Evolutionary conservation across 2,113 vertebrate species (phyloP), one percentile per base, ranked within the genome.

Genomic region (Todiramphus saurophagus): DNA sequence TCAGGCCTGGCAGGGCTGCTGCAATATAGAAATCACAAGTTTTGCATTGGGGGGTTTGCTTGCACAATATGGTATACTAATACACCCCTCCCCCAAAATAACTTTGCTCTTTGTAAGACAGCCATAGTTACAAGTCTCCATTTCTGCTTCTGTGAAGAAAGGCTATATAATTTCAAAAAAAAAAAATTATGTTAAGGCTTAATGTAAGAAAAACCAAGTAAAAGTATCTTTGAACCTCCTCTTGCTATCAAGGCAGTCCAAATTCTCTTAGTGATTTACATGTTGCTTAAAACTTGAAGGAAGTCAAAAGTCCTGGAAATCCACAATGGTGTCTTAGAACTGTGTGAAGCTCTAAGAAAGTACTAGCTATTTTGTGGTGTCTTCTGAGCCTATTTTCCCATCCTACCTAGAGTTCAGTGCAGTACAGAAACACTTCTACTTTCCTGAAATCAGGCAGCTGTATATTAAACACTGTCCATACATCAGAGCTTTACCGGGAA

Each of bases 401-500:
- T 59, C 30, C 58, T 90, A n/a, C 69, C 37, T 72, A 44, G 37
- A 86, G 67, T 82, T 83, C 27, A 85, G 78, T 58, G 89, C 56
- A 88, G 30, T 82, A 31, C 64, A 91, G 79, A 93, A 94, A 80
- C 72, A 75, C 24, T 91, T 90, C 75, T 87, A 19, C 48, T 18
- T 88, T 91, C 50, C 69, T 79, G 85, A 88, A 91, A 63, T 96
- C 67, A 88, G 59, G 70, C 79, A 89, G 74, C 70, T 60, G 43
- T 74, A 96, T 83, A 93, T 96, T 78, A 96, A 96, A 87, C 41
- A 73, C 37, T 60, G 28, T 78, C 83, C 89, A 50, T 85, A 56
- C 53, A 91, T 96, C 80, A 89, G 35, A 84, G 90, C 63, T 81
- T 93, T 88, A 64, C 64, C 95, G 74, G 88, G 88, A 96, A 73